A percentile compares a stretch with the other conserved stretches of the same genome.
Conservation (phyloP, 2,797 vertebrate species). For the Brachyrhaphis roseni region DNA sequence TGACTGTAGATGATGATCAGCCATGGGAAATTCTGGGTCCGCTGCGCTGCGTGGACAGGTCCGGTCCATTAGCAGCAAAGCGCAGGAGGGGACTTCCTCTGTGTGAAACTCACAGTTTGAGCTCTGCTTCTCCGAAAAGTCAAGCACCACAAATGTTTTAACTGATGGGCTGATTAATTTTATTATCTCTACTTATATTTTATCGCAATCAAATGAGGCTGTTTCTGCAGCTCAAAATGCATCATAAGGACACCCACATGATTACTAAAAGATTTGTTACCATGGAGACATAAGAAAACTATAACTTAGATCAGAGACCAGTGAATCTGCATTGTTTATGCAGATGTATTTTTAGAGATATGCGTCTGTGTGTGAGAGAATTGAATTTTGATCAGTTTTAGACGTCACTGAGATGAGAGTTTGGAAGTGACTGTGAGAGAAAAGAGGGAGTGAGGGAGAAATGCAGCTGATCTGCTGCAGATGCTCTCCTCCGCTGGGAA, state of each 20-base stretch:
- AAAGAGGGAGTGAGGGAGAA: conserved; percentile 33
- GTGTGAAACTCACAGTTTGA: conserved; percentile 45
- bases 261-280: background rate
- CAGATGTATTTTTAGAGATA: background rate
- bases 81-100: conserved; percentile 50
- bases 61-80: conserved; percentile 61
- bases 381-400: conserved; percentile 6
- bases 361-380: background rate
- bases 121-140: conserved; percentile 27
- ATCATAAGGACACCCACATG: background rate
- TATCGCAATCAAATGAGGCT: background rate
- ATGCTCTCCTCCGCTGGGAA: conserved; percentile 63
- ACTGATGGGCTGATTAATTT: conserved; percentile 9
- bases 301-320: background rate
- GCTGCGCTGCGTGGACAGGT: conserved; percentile 48
- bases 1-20: conserved; percentile 70
- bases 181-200: background rate
- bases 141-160: background rate
- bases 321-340: background rate
- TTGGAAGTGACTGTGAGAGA: conserved; percentile 44
- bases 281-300: background rate
- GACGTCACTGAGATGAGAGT: background rate
- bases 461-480: conserved; percentile 65
- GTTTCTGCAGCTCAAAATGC: background rate
- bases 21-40: conserved; percentile 73